Conservation (phyloP, 35 echinoderm and acorn worm species). For the Patiria miniata region DNA sequence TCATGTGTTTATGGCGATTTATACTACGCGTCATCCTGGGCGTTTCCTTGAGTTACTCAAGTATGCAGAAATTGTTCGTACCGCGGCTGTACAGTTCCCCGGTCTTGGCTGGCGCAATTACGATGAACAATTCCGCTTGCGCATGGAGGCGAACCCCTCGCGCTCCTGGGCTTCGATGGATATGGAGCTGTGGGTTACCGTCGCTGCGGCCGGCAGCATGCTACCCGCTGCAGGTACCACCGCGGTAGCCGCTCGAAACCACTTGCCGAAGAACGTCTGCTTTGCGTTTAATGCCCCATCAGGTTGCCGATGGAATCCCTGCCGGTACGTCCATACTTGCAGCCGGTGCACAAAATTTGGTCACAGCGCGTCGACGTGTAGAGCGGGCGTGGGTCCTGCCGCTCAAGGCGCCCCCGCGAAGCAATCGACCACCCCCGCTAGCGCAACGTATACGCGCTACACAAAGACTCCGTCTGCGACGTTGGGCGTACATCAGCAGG, state of each 20-base stretch:
- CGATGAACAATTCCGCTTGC: too few species aligned
- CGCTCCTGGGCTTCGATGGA: background rate
- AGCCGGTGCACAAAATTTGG: background rate
- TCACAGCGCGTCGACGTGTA: too few species aligned
- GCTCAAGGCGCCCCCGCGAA: background rate
- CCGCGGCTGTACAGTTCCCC: too few species aligned
- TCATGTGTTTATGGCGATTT: background rate
- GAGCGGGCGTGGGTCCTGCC: too few species aligned
- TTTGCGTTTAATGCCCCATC: background rate
- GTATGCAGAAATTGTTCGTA: background rate
- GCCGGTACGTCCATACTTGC: background rate
- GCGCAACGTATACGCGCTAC: background rate
- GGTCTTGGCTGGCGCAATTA: too few species aligned
- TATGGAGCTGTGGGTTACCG: background rate
- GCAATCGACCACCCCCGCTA: background rate
- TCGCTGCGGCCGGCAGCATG: background rate
- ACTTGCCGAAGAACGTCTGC: background rate
- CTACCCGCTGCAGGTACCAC: too few species aligned
- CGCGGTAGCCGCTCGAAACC: background rate
- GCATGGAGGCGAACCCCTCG: background rate
- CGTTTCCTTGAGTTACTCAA: background rate
- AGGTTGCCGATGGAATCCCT: background rate
- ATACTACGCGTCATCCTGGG: background rate
- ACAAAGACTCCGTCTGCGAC: background rate
- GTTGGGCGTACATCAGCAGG: too few species aligned